Evolutionary conservation across 2,797 vertebrate genomes (phyloP).

Genomic region (Apogon talboti): DNA sequence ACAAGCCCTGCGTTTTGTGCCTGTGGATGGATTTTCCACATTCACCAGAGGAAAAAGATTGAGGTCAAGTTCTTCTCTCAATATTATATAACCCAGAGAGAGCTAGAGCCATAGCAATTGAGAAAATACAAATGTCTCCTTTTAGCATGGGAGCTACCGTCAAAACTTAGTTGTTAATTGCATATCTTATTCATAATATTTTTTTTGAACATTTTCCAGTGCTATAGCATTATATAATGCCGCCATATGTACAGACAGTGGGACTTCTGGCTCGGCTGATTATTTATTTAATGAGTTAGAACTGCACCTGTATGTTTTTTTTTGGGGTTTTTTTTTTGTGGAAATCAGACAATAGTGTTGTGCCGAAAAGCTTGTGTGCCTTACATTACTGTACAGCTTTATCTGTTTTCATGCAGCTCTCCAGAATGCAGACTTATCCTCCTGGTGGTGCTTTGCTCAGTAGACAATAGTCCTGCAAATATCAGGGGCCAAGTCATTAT

Average conservation of each 20-base stretch:
- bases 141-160: slow-evolving; percentile 7
- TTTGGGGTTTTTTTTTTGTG: too few relatives aligned
- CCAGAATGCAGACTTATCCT: slow-evolving; percentile 63
- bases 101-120: slow-evolving; percentile 24
- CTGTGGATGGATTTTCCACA: slow-evolving; percentile 4
- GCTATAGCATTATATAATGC: slow-evolving; percentile 8
- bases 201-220: background rate
- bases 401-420: slow-evolving; percentile 59
- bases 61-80: slow-evolving; percentile 50
- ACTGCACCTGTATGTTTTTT: slow-evolving; percentile 3
- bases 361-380: slow-evolving; percentile 23
- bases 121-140: slow-evolving; percentile 17
- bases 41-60: slow-evolving; percentile 23
- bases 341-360: slow-evolving; percentile 14
- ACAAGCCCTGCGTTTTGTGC: slow-evolving; percentile 7
- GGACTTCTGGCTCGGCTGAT: slow-evolving; percentile 1
- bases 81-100: slow-evolving; percentile 58
- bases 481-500: slow-evolving; percentile 82
- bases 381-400: slow-evolving; percentile 61
- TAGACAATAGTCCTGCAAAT: slow-evolving; percentile 83
- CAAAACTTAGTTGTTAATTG: slow-evolving; percentile 10
- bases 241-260: slow-evolving; percentile 7
- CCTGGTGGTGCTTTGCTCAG: slow-evolving; percentile 66
- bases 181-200: slow-evolving; percentile 19
- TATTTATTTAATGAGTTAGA: slow-evolving; percentile 35